phyloP scores from a whole-genome alignment of 2,888 invertebrate genomes.

The Therioaphis trifolii region DNA sequence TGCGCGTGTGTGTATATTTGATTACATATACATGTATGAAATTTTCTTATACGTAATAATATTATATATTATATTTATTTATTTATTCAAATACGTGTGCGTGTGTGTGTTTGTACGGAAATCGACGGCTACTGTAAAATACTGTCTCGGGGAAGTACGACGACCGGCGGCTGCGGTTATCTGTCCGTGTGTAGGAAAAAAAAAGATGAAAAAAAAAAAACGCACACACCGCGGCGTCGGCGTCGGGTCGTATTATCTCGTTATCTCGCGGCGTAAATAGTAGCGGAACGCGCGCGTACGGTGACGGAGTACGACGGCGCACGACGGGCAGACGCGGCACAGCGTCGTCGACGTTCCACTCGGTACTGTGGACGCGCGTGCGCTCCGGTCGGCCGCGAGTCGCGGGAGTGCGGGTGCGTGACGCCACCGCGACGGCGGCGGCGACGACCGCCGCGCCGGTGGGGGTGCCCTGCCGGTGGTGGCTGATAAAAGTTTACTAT shows the following conservation, averaged over 20 bases:
- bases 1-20: neutral
- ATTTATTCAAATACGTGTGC: too few species aligned
- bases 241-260: slow-evolving; percentile 45
- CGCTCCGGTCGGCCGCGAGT: slow-evolving; percentile 20
- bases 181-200: neutral
- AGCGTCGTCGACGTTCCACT: slow-evolving; percentile 47
- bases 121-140: too few species aligned
- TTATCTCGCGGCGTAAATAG: slow-evolving; percentile 26
- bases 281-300: slow-evolving; percentile 34
- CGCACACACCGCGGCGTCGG: neutral
- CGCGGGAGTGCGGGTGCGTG: slow-evolving; percentile 49
- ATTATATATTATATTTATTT: too few species aligned
- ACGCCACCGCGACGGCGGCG: slow-evolving; percentile 45
- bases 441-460: neutral
- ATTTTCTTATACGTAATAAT: too few species aligned
- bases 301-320: slow-evolving; percentile 39
- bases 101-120: neutral
- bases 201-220: too few species aligned
- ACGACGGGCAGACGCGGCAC: slow-evolving; percentile 41
- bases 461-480: slow-evolving; percentile 38
- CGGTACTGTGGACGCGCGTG: slow-evolving; percentile 56
- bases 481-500: slow-evolving; percentile 59
- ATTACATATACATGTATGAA: too few species aligned
- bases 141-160: too few species aligned
- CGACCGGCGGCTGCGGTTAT: neutral